phyloP scores from a whole-genome alignment of 2,113 vertebrate genomes.

The Lophotis ruficrista region DNA sequence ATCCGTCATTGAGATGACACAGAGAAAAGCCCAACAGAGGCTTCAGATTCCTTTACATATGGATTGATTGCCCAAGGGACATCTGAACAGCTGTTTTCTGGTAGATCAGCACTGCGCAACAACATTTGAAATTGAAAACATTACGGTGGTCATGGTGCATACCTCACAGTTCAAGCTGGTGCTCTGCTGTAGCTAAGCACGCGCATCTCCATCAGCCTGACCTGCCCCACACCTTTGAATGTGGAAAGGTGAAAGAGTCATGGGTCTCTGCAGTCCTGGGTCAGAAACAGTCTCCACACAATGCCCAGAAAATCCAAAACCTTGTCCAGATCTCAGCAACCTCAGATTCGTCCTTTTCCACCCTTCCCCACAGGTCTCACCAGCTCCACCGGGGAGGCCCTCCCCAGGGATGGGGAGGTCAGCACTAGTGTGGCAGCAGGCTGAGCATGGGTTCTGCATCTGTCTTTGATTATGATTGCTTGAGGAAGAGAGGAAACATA shows the following conservation, averaged over 20 bases:
- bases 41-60: background rate
- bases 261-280: background rate
- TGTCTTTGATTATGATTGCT: rapidly evolving
- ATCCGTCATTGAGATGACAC: background rate
- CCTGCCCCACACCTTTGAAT: background rate
- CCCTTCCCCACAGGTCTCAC: background rate
- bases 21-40: background rate
- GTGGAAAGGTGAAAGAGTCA: background rate
- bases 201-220: background rate
- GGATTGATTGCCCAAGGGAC: background rate
- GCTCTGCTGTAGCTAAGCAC: background rate
- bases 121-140: background rate
- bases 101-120: background rate
- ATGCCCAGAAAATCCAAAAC: background rate
- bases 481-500: background rate
- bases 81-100: background rate
- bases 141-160: background rate
- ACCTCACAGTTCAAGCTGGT: background rate
- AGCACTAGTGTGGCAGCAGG: rapidly evolving
- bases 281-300: background rate
- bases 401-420: rapidly evolving
- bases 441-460: background rate
- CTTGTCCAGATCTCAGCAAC: background rate
- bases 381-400: rapidly evolving
- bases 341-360: background rate